A percentile compares a stretch with the other conserved stretches of the same genome.
Evolutionary conservation across 1,140 invertebrate species (phyloP).

Genomic region (Epicauta chinensis): DNA sequence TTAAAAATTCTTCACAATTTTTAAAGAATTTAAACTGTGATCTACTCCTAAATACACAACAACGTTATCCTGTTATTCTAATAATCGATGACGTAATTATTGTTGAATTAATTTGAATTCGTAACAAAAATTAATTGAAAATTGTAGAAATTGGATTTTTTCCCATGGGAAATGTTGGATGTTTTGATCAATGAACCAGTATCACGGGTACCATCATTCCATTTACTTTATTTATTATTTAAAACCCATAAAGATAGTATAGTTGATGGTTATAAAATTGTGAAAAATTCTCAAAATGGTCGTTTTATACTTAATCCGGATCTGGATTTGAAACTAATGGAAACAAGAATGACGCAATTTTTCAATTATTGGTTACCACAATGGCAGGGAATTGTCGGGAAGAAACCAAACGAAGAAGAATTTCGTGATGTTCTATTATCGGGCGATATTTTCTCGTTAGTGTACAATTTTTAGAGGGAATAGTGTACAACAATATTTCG

Average conservation of each 20-base stretch:
- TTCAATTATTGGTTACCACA: constrained; percentile 53
- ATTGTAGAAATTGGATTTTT: constrained; percentile 58
- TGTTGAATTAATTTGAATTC: constrained; percentile 10
- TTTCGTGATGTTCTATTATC: constrained; percentile 53
- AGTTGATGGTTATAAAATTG: constrained; percentile 50
- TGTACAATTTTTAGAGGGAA: constrained; percentile 20
- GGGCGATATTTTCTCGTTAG: constrained; percentile 63
- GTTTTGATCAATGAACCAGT: constrained; percentile 57
- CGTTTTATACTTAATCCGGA: constrained; percentile 62
- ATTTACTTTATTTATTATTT: constrained; percentile 59
- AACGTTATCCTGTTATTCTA: constrained; percentile 54
- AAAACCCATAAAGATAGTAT: constrained; percentile 54
- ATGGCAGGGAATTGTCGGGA: constrained; percentile 59
- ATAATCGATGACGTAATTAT: constrained; percentile 61
- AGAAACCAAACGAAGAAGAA: constrained; percentile 49
- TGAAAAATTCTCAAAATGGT: constrained; percentile 37
- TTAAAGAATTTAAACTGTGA: not conserved
- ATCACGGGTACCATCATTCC: constrained; percentile 66
- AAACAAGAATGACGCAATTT: constrained; percentile 58
- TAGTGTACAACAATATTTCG: too few relatives aligned
- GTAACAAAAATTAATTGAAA: constrained; percentile 1
- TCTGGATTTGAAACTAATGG: constrained; percentile 60
- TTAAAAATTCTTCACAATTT: constrained; percentile 9
- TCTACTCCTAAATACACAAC: constrained; percentile 40
- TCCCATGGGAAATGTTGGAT: constrained; percentile 69